A percentile compares a stretch with the other conserved stretches of the same genome.
Evolutionary conservation across 2,797 vertebrate species (phyloP).

Genomic region (Leptatherina wallacei): DNA sequence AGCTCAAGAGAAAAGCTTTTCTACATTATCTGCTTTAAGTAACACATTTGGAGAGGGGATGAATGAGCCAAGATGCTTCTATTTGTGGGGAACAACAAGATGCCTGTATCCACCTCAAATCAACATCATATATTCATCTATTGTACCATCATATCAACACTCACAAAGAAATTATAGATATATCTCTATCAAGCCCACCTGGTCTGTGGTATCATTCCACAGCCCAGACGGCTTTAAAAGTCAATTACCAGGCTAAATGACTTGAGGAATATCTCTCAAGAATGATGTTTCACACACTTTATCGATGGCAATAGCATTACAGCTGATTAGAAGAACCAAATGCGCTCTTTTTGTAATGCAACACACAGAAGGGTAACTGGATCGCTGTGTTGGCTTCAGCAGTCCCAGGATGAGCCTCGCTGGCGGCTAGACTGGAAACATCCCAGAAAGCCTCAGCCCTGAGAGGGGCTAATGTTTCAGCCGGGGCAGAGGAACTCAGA

Average conservation of each 20-base stretch:
- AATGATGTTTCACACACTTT: slow-evolving; percentile 84
- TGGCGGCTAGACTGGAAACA: slow-evolving; percentile 83
- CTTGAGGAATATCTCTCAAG: slow-evolving; percentile 82
- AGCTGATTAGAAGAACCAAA: slow-evolving; percentile 84
- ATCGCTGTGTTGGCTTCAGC: slow-evolving; percentile 79
- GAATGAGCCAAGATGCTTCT: slow-evolving; percentile 48
- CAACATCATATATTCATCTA: slow-evolving; percentile 66
- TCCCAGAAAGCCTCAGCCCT: slow-evolving; percentile 82
- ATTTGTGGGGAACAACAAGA: slow-evolving; percentile 70
- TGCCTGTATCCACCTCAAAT: slow-evolving; percentile 78
- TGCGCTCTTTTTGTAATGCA: slow-evolving; percentile 88
- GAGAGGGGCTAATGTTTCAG: slow-evolving; percentile 83
- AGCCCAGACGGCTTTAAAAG: slow-evolving; percentile 83
- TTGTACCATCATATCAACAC: slow-evolving; percentile 55
- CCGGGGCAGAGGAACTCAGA: slow-evolving; percentile 79
- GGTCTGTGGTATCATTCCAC: slow-evolving; percentile 82
- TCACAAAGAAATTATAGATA: slow-evolving; percentile 72
- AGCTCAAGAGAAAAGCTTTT: slow-evolving; percentile 69
- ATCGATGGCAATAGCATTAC: slow-evolving; percentile 88
- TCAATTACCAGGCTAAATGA: slow-evolving; percentile 84
- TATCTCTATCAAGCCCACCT: slow-evolving; percentile 80
- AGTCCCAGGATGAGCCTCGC: slow-evolving; percentile 79
- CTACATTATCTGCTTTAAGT: slow-evolving; percentile 75
- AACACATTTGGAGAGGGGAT: slow-evolving; percentile 32
- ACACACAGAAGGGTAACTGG: slow-evolving; percentile 85